phyloP scores from a whole-genome alignment of 1,140 invertebrate species.

The Trinorchestia longiramus region DNA sequence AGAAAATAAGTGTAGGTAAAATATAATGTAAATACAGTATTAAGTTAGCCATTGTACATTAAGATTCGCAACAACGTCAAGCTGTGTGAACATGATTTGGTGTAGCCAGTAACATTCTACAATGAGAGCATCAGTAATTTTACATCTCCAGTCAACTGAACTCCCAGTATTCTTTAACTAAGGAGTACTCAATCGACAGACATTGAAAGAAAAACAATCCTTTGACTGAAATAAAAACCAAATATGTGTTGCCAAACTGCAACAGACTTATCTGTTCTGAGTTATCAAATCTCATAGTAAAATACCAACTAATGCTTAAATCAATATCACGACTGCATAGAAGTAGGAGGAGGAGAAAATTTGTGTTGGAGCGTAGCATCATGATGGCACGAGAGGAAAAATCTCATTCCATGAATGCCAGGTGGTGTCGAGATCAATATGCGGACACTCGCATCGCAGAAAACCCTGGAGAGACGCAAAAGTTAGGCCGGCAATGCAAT shows the following conservation, averaged over 20 bases:
- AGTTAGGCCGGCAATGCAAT: slow-evolving; percentile 36
- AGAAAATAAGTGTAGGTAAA: no score
- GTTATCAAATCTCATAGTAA: not conserved
- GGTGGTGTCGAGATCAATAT: slow-evolving; percentile 16
- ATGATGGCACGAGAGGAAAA: not conserved
- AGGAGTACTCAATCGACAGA: not conserved
- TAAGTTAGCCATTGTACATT: no score
- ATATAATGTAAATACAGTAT: no score
- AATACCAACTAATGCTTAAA: not conserved
- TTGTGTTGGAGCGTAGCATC: not conserved
- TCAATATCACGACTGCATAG: not conserved
- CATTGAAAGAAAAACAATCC: not conserved
- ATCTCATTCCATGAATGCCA: not conserved
- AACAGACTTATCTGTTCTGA: not conserved
- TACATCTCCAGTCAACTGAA: no score
- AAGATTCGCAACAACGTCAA: no score
- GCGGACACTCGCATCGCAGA: not conserved
- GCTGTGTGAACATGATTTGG: no score
- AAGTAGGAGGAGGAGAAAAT: not conserved
- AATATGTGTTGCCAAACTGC: no score
- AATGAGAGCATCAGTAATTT: no score
- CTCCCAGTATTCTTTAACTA: not conserved
- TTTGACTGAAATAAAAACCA: not conserved
- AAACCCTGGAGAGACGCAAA: not conserved
- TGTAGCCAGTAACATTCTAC: no score